A percentile compares a stretch with the other conserved stretches of the same genome.
phyloP scores from a whole-genome alignment of 1,140 invertebrate species.

The Caenorhabditis tropicalis region DNA sequence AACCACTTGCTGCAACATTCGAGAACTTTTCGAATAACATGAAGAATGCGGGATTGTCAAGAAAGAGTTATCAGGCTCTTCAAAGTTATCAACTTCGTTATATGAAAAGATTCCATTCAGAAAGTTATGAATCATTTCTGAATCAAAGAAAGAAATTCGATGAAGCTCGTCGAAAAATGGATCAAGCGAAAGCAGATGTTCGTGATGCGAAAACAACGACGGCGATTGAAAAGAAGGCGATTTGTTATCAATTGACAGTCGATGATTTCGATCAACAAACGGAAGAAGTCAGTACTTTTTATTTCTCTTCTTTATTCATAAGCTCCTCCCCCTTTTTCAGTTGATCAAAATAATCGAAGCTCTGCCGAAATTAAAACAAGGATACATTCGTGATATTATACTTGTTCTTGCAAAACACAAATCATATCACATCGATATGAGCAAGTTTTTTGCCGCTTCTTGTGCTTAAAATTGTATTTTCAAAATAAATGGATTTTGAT shows the following conservation, averaged over 20 bases:
- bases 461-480: not conserved
- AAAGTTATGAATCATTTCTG: not conserved
- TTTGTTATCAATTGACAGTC: conserved; percentile 35
- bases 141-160: conserved; percentile 14
- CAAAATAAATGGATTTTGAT: not conserved
- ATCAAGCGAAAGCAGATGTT: conserved; percentile 9
- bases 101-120: not conserved
- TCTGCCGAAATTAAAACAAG: conserved; percentile 21
- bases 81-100: not conserved
- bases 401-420: not conserved
- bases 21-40: conserved; percentile 5
- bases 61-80: not conserved
- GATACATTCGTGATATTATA: not conserved
- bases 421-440: conserved; percentile 1
- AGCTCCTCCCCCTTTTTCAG: too few relatives aligned
- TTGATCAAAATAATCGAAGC: conserved; percentile 31
- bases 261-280: conserved; percentile 20
- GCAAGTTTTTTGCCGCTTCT: conserved; percentile 17
- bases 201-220: conserved; percentile 36
- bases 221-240: conserved; percentile 29
- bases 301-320: too few relatives aligned
- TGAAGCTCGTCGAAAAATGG: conserved; percentile 18
- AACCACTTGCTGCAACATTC: not conserved
- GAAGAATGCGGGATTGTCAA: not conserved
- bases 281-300: too few relatives aligned